Conservation (phyloP, 2,888 invertebrate genomes). For the Drosophila helvetica region DNA sequence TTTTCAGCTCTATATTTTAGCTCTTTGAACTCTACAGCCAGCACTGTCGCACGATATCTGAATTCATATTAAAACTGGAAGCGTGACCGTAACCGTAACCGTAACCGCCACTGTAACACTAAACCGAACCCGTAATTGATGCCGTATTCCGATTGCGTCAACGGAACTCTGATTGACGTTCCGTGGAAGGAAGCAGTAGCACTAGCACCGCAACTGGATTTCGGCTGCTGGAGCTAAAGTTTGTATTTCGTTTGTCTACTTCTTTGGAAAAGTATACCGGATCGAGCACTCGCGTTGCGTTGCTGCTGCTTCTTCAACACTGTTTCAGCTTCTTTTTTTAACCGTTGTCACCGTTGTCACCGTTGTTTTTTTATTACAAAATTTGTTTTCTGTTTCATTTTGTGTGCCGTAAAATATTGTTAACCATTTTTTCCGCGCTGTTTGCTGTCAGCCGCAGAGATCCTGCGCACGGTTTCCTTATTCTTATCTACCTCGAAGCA, state of each 20-base stretch:
- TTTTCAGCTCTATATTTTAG: conserved; percentile 1
- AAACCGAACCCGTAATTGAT: conserved; percentile 43
- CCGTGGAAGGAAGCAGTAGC: conserved; percentile 15
- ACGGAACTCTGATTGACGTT: conserved; percentile 42
- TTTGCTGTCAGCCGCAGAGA: conserved; percentile 69
- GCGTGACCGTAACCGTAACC: conserved; percentile 30
- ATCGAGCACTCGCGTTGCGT: conserved; percentile 32
- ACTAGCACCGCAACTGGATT: conserved; percentile 9
- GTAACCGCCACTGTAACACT: conserved; percentile 39
- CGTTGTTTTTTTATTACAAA: conserved; percentile 59
- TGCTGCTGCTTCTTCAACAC: conserved; percentile 20
- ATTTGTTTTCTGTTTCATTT: conserved; percentile 52
- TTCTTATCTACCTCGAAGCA: conserved; percentile 62
- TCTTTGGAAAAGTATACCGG: conserved; percentile 33
- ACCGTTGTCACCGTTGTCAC: conserved; percentile 28
- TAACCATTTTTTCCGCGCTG: conserved; percentile 75
- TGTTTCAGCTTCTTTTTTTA: conserved; percentile 14
- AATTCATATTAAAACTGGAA: conserved; percentile 10
- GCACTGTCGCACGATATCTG: background rate
- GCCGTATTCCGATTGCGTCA: conserved; percentile 29
- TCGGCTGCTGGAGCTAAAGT: conserved; percentile 21
- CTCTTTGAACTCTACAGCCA: background rate
- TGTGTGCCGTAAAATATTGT: conserved; percentile 70
- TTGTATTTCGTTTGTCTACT: conserved; percentile 41
- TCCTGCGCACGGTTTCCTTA: conserved; percentile 75